These are phyloP conservation scores for Coregonus sp. DNA, from an alignment of 2,797 vertebrate species.

Conservation along the genomic window DNA sequence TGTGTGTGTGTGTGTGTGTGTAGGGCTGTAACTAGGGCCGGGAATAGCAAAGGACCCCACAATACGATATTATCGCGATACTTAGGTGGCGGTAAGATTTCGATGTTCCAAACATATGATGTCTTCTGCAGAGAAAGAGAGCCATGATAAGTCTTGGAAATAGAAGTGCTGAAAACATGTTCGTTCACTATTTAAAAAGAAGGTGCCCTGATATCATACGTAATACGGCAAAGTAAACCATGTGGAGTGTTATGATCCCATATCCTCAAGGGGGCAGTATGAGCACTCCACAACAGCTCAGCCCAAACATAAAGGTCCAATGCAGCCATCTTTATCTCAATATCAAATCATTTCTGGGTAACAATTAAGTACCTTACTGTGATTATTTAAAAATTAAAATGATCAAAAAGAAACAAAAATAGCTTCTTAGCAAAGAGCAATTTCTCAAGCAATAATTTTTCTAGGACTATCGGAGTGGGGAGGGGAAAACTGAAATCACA, in stretches of 20 bases:
- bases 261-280: constrained; percentile 15
- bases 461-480: too few relatives aligned
- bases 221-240: background rate
- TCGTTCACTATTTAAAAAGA: background rate
- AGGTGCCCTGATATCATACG: background rate
- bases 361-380: background rate
- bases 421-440: too few relatives aligned
- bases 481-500: too few relatives aligned
- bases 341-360: too few relatives aligned
- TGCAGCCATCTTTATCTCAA: too few relatives aligned
- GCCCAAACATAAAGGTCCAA: too few relatives aligned
- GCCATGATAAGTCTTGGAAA: background rate
- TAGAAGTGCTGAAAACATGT: background rate
- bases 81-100: background rate
- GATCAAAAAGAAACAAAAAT: too few relatives aligned
- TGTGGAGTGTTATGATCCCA: background rate
- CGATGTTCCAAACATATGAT: too few relatives aligned
- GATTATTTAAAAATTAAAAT: too few relatives aligned
- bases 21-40: too few relatives aligned
- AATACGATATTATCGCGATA: background rate
- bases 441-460: too few relatives aligned
- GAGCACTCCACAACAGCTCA: constrained; percentile 1
- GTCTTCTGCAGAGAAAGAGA: background rate
- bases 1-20: background rate
- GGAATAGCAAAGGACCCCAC: too few relatives aligned